Conservation (phyloP, 2,888 invertebrate species). For the Cephus pygmeus region DNA sequence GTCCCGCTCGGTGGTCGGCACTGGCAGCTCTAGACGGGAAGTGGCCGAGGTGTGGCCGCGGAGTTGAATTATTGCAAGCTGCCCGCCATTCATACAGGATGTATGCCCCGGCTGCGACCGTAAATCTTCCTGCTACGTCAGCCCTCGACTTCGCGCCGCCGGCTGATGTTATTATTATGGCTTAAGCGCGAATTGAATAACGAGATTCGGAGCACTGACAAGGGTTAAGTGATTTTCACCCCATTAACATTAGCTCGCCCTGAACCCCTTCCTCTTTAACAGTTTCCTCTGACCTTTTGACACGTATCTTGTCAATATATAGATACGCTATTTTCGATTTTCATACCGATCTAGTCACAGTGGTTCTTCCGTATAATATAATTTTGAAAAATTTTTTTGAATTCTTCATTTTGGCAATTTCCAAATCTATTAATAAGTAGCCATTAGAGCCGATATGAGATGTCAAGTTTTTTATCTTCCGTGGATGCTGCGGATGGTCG, state of each 20-base stretch:
- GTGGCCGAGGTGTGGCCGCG: conserved; percentile 63
- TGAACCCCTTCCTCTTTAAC: not conserved
- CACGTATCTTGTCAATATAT: conserved; percentile 6
- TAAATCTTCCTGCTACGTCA: conserved; percentile 60
- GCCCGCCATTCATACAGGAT: conserved; percentile 63
- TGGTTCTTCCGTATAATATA: not conserved
- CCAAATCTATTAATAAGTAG: not conserved
- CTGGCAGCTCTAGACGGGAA: conserved; percentile 57
- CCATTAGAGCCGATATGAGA: not conserved
- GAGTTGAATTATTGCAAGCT: conserved; percentile 64
- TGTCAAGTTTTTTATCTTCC: not conserved
- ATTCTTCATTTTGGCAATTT: not conserved
- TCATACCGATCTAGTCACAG: not conserved
- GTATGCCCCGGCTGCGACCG: conserved; percentile 54
- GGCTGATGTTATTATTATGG: conserved; percentile 59
- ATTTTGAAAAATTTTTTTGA: fast-evolving
- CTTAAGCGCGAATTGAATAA: conserved; percentile 55
- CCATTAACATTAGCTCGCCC: conserved; percentile 37
- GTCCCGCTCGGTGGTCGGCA: conserved; percentile 48
- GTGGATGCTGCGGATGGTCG: not conserved
- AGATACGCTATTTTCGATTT: not conserved
- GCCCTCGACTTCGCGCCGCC: conserved; percentile 44
- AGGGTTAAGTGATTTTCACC: conserved; percentile 55
- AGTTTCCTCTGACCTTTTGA: not conserved
- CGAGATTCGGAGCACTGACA: conserved; percentile 47